Evolutionary conservation across 2,888 invertebrate species (phyloP).

Genomic region (Eupithecia centaureata): DNA sequence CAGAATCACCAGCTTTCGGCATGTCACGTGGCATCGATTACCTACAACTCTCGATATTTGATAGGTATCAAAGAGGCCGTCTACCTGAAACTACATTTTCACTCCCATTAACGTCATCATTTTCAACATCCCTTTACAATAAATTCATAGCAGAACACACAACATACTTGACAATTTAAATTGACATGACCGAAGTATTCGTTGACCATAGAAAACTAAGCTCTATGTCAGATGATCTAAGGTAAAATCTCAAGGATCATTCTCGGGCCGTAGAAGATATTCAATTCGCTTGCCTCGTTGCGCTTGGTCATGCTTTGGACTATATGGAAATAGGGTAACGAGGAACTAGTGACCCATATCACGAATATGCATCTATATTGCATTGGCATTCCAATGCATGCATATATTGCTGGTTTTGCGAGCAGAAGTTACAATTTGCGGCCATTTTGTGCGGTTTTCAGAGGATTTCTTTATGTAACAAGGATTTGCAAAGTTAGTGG

Average conservation of each 20-base stretch:
- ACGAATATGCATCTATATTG: slow-evolving; percentile 45
- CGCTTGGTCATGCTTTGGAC: slow-evolving; percentile 44
- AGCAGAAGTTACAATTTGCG: slow-evolving; percentile 25
- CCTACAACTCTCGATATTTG: no score
- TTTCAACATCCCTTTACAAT: slow-evolving; percentile 25
- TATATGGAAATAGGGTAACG: slow-evolving; percentile 54
- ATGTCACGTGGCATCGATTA: no score
- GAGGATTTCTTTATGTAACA: slow-evolving; percentile 12
- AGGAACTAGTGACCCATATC: slow-evolving; percentile 47
- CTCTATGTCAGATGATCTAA: slow-evolving; percentile 24
- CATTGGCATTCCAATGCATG: slow-evolving; percentile 43
- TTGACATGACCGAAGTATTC: slow-evolving; percentile 42
- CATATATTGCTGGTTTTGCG: slow-evolving; percentile 32
- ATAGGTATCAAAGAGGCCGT: no score
- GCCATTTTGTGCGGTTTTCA: slow-evolving; percentile 20
- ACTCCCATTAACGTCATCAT: not conserved
- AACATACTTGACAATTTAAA: slow-evolving; percentile 41
- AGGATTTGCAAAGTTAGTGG: not conserved
- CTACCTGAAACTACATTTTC: not conserved
- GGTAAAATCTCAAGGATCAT: slow-evolving; percentile 24
- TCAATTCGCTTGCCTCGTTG: slow-evolving; percentile 52
- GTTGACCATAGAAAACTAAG: slow-evolving; percentile 20
- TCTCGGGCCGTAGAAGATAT: slow-evolving; percentile 47
- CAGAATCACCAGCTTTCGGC: no score
- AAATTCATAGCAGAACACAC: slow-evolving; percentile 37